phyloP scores from a whole-genome alignment of 2,888 invertebrate species.

The Oscheius myriophilus region DNA sequence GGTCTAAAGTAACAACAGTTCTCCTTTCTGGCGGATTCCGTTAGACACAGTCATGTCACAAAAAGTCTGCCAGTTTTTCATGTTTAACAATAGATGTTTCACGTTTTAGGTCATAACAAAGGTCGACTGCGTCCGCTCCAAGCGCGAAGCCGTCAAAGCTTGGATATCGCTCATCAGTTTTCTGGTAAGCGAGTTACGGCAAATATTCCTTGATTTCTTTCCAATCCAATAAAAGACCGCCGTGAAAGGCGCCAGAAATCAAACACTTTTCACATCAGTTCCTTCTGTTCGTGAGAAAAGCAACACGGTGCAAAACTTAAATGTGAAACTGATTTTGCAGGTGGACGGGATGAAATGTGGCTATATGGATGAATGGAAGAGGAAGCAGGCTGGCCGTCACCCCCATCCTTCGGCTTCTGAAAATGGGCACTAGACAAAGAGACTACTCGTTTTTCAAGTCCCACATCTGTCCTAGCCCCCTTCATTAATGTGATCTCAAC shows the following conservation, averaged over 20 bases:
- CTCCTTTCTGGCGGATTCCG: too few relatives aligned
- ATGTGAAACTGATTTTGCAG: conserved; percentile 31
- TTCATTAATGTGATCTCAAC: too few relatives aligned
- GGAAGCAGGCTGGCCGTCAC: conserved; percentile 36
- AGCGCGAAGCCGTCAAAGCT: conserved; percentile 66
- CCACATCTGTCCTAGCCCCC: too few relatives aligned
- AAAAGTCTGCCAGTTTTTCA: not conserved
- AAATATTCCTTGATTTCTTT: too few relatives aligned
- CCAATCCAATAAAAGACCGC: too few relatives aligned
- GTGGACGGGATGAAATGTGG: conserved; percentile 64
- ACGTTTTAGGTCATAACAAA: conserved; percentile 55
- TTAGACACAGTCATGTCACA: too few relatives aligned
- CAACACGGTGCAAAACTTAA: not conserved
- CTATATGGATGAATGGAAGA: conserved; percentile 62
- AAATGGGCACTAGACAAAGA: too few relatives aligned
- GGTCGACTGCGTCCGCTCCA: conserved; percentile 64
- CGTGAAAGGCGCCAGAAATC: not conserved
- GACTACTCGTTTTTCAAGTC: too few relatives aligned
- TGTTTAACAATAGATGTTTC: not conserved
- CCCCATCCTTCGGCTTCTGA: not conserved
- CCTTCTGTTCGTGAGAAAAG: too few relatives aligned
- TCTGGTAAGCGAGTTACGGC: conserved; percentile 44
- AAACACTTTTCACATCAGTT: too few relatives aligned
- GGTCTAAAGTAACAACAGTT: too few relatives aligned
- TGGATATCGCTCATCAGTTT: conserved; percentile 65